phyloP scores from a whole-genome alignment of 1,140 invertebrate species.

The Sarcophaga peregrina region DNA sequence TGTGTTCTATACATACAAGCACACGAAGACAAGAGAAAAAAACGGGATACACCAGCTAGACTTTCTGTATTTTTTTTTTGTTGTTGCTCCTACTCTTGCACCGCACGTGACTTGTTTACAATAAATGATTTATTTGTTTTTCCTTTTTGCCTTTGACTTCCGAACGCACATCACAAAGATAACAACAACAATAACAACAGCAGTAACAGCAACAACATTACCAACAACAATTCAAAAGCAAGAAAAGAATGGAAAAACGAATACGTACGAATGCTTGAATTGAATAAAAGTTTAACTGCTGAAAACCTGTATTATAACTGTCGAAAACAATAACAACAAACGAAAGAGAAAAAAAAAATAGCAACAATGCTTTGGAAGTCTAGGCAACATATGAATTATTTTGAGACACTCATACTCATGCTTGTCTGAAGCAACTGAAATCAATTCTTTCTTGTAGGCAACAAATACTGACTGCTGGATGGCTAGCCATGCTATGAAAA shows the following conservation, averaged over 20 bases:
- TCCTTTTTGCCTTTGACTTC: slow-evolving; percentile 7
- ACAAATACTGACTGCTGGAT: too few relatives aligned
- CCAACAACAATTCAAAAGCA: not conserved
- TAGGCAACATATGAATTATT: too few relatives aligned
- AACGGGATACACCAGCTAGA: not conserved
- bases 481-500: too few relatives aligned
- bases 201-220: too few relatives aligned
- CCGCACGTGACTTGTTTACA: slow-evolving; percentile 26
- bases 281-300: not conserved
- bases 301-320: slow-evolving; percentile 2
- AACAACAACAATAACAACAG: too few relatives aligned
- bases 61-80: not conserved
- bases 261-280: not conserved
- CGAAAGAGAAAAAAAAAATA: not conserved
- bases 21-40: not conserved
- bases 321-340: not conserved
- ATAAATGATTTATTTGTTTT: slow-evolving; percentile 23
- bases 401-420: too few relatives aligned
- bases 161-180: not conserved
- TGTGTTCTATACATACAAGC: not conserved
- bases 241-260: slow-evolving; percentile 1
- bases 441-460: too few relatives aligned
- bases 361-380: too few relatives aligned
- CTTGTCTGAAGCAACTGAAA: too few relatives aligned
- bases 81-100: not conserved